Evolutionary conservation across 1,140 invertebrate species (phyloP).

Genomic region (Drusus annulatus): DNA sequence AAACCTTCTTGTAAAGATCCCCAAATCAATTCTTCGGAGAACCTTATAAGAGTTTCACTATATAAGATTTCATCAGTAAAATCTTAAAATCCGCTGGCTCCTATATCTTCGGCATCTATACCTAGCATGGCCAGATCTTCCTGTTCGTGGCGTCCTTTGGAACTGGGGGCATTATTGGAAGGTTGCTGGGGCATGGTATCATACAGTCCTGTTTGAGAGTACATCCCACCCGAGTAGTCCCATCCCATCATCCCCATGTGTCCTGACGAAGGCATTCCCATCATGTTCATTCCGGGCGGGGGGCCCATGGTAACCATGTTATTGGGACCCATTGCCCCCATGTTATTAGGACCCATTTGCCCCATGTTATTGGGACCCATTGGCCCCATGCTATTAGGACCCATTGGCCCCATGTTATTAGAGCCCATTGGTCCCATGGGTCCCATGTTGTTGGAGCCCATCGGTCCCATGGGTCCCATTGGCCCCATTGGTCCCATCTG

Average conservation of each 20-base stretch:
- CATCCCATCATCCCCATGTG: conserved; percentile 65
- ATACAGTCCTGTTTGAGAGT: conserved; percentile 47
- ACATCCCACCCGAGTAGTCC: conserved; percentile 58
- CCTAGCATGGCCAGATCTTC: conserved; percentile 80
- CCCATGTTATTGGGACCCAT: conserved; percentile 34
- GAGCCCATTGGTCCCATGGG: conserved; percentile 29
- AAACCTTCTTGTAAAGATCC: too few species aligned
- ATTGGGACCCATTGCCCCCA: conserved; percentile 58
- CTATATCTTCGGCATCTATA: conserved; percentile 79
- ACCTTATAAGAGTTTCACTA: background rate
- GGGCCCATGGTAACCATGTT: conserved; percentile 56
- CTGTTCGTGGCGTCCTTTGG: conserved; percentile 66
- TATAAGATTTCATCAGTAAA: background rate
- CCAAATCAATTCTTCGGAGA: too few species aligned
- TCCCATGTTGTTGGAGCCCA: conserved; percentile 34
- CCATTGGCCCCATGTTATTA: conserved; percentile 34
- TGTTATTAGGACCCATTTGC: conserved; percentile 23
- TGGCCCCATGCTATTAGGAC: conserved; percentile 14
- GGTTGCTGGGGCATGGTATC: conserved; percentile 31
- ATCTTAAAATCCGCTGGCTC: conserved; percentile 65
- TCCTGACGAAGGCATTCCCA: conserved; percentile 63
- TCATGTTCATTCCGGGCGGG: conserved; percentile 62
- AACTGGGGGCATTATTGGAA: background rate
- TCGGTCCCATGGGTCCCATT: conserved; percentile 31
- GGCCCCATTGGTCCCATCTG: conserved; percentile 36